phyloP scores from a whole-genome alignment of 2,113 vertebrate species.

The Oreochromis spilurus region DNA sequence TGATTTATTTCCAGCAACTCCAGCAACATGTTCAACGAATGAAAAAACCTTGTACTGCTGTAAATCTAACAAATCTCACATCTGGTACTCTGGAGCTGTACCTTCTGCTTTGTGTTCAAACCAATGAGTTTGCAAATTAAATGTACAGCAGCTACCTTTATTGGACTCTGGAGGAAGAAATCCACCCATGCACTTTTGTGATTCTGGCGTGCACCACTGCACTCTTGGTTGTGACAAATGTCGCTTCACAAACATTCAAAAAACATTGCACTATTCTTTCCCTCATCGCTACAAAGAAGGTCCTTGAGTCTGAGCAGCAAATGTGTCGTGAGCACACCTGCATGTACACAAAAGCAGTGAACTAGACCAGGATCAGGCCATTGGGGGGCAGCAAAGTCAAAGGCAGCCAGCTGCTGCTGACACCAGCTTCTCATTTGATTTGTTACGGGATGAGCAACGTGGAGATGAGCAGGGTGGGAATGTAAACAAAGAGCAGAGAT shows the following conservation, averaged over 20 bases:
- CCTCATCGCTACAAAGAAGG: neutral
- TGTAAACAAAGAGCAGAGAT: neutral
- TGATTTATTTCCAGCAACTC: neutral
- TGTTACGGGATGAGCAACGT: neutral
- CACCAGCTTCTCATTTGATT: neutral
- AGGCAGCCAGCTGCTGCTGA: neutral
- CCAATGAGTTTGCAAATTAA: conserved; percentile 2
- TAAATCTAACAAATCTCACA: neutral
- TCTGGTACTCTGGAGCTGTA: neutral
- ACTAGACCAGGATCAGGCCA: neutral
- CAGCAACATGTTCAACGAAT: neutral
- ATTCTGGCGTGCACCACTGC: neutral
- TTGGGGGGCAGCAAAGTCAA: conserved; percentile 58
- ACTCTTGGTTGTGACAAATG: neutral
- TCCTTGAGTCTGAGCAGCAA: neutral
- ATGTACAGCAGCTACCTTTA: neutral
- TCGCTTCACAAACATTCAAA: neutral
- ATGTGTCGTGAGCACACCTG: neutral
- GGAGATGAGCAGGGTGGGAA: neutral
- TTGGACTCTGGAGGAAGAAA: neutral
- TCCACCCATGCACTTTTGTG: neutral
- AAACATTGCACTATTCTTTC: neutral
- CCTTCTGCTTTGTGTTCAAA: neutral
- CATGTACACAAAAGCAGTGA: neutral
- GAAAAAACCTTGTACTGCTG: neutral